Evolutionary conservation across 2,113 vertebrate genomes (phyloP), one percentile per base, ranked within the genome.

Genomic region (Okapia johnstoni): DNA sequence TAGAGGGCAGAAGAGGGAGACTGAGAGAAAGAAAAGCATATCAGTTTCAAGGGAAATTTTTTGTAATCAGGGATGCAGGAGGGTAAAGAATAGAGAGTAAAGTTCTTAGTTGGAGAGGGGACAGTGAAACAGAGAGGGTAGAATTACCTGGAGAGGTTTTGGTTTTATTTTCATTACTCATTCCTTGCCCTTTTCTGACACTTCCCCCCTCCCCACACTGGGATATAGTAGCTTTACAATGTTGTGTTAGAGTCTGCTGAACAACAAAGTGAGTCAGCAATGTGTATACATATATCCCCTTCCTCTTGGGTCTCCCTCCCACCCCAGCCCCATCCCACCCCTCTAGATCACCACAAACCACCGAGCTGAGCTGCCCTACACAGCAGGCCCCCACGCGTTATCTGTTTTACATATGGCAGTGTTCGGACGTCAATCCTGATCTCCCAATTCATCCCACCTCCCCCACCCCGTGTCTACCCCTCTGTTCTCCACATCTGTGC

Each of bases 401-500:
- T 70, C 66, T 70, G n/a, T 70, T 40, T 40, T 40, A 40, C 19
- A 23, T 40, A 40, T 70, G n/a, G 19, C 66, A 40, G 66, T 23
- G 66, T 23, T 70, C 10, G 23, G n/a, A 70, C 1, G 0, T 70
- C 66, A 23, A 1, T 23, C n/a, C n/a, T 19, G 3, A 70, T 40
- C 66, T 40, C 66, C 66, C 19, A 70, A n/a, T 23, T 70, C 66
- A 23, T 36, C n/a, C n/a, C 66, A 12, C n/a, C 66, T 40, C 5
- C n/a, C 17, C 66, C 19, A 70, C 9, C 63, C 19, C 0, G 0
- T 1, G 0, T 70, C 66, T n/a, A 40, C n/a, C 10, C n/a, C n/a
- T 23, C 66, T 2, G 0, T 23, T n/a, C 66, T 23, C 66, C 40
- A 70, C 5, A 6, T 40, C 66, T 70, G n/a, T 70, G n/a, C n/a